Base-by-base conservation (phyloP, 2,113 vertebrate genomes). In the Gambusia affinis region DNA sequence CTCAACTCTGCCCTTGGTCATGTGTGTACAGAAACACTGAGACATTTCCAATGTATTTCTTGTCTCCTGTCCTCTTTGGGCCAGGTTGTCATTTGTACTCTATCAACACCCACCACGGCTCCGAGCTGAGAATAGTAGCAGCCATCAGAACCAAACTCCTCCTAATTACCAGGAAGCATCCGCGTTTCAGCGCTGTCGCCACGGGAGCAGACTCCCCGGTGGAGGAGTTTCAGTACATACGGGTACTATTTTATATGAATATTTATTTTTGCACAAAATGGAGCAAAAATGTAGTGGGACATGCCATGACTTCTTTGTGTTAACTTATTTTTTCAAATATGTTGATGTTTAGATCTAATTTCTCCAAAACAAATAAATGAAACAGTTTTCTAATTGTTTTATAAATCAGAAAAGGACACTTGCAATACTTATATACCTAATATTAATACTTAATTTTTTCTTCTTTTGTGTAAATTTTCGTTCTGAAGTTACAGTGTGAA, bases 171-270 rank as follows among this genome's bases (percentile, higher is more conserved):
- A 95, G 96, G 92, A 99, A 97, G 86, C 94, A 95, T 42, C 94
- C 86, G 28, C 93, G 92, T 73, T 90, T 88, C 42, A 79, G 89
- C 30, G 79, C 95, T 27, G 22, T 85, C 60, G 79, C 91, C 14
- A 33, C 91, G 24, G 87, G 86, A 0, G 88, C 88, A 0, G 96
- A 97, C 76, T 98, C 97, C 0, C 97, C 98, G 0, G 95, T 97
- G 42, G 98, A 99, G 72, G 97, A 98, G 88, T 99, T 99, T 93
- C 98, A 99, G 87, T 99, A 99, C 90, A 99, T 99, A 89, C 92
- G 98, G 96, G 98, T 99, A 5, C 10, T 15, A 42, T 42, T 42
- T 42, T 42, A 15, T 42, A 42, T 42, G 39, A 42, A 42, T 39
- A 31, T 51, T 19, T 60, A 11, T 51, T 51, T 51, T 51, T 3